Evolutionary conservation across 2,113 vertebrate species (phyloP), one percentile per base, ranked within the genome.

Genomic region (Eptatretus burgeri): DNA sequence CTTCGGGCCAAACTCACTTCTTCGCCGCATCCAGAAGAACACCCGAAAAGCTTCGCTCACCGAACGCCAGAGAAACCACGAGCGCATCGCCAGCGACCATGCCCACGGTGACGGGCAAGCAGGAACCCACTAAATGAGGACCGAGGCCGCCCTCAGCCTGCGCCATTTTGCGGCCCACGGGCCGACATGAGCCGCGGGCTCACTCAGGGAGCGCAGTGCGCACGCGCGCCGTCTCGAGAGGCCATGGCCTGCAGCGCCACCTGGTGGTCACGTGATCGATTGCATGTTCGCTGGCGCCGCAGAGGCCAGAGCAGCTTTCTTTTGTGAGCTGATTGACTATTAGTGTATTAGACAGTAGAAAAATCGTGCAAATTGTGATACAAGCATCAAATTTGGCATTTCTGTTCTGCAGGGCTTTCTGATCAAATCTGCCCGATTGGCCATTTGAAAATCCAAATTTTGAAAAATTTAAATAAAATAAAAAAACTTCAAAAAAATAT

Each of bases 141-240:
- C 56, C 56, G n/a, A 60, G n/a, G 56, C 20, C 56, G 56, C 56
- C 56, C 53, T 60, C 56, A n/a, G 56, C 56, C 56, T 60, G n/a
- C 56, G 56, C 56, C 56, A 60, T 60, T 20, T 60, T 60, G n/a
- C 56, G n/a, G 56, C n/a, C n/a, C n/a, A n/a, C 20, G 56, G 56
- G 56, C 56, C 56, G 56, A 60, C 56, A 60, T 60, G n/a, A 60
- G 56, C 56, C n/a, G 56, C 56, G 56, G 56, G n/a, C 16, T 11
- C 53, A 19, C 5, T 19, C 16, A 19, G 10, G 56, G n/a, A n/a
- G 56, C n/a, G n/a, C 56, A 60, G 11, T n/a, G 56, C n/a, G n/a
- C 56, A n/a, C 12, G 56, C n/a, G 56, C 56, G n/a, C 2, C 1
- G 1, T n/a, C n/a, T n/a, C 10, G n/a, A 2, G 10, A 9, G 53